Evolutionary conservation across 2,888 invertebrate genomes (phyloP).

Genomic region (Arge pagana): DNA sequence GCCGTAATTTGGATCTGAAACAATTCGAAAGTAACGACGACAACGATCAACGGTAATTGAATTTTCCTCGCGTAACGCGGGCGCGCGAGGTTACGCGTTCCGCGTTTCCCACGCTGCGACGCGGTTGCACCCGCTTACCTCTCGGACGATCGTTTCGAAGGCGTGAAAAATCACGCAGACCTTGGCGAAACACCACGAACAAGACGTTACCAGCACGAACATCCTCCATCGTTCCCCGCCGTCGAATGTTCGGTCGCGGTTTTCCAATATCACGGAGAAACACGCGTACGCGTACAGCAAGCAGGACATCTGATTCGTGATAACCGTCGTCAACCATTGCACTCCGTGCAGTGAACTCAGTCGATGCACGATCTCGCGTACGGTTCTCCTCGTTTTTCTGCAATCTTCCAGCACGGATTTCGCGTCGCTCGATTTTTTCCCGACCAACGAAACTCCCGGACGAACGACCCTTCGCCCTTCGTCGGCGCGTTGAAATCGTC

Average conservation of each 20-base stretch:
- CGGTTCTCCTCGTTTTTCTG: background rate
- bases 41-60: background rate
- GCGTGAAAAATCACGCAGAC: background rate
- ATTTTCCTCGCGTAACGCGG: background rate
- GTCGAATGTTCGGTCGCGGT: background rate
- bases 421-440: too few species aligned
- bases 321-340: background rate
- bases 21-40: background rate
- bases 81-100: background rate
- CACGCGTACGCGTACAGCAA: too few species aligned
- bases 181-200: background rate
- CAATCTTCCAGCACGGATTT: background rate
- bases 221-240: background rate
- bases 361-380: background rate
- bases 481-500: too few species aligned
- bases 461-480: too few species aligned
- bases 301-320: background rate
- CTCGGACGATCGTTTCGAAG: conserved; percentile 3
- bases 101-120: background rate
- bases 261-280: too few species aligned
- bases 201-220: background rate
- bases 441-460: too few species aligned
- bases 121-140: background rate
- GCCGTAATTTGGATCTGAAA: background rate
- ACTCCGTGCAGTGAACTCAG: background rate